Evolutionary conservation across 2,113 vertebrate genomes (phyloP).

Genomic region (Gorsachius goisagi): DNA sequence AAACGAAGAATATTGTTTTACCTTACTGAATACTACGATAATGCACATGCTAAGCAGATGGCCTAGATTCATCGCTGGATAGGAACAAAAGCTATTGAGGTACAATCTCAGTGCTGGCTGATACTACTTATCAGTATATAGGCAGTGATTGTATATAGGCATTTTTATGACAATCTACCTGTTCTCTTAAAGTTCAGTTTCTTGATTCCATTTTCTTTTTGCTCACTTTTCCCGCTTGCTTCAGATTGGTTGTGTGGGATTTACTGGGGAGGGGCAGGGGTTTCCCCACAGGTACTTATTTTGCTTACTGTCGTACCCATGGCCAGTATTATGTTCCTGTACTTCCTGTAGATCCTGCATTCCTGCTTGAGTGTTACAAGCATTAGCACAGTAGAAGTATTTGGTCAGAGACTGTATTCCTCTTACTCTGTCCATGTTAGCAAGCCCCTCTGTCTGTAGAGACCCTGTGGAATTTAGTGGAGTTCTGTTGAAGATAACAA

Average conservation of each 20-base stretch:
- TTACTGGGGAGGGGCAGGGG: not conserved
- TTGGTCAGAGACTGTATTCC: not conserved
- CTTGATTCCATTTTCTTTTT: not conserved
- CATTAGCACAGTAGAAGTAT: not conserved
- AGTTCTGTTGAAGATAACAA: not conserved
- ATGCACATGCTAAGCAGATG: not conserved
- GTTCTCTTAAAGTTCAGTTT: not conserved
- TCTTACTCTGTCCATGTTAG: not conserved
- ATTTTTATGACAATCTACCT: not conserved
- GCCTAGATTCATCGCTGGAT: not conserved
- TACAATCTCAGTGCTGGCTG: not conserved
- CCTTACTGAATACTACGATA: not conserved
- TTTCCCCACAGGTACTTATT: not conserved
- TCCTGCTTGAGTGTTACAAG: not conserved
- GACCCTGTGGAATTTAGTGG: not conserved
- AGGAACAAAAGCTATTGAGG: not conserved
- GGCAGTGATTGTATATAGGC: too few relatives aligned
- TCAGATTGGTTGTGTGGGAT: not conserved
- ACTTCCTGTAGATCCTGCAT: not conserved
- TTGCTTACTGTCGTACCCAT: accelerated
- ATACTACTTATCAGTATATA: not conserved
- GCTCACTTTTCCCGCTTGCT: not conserved
- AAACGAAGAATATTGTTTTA: not conserved
- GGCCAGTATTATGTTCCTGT: not conserved
- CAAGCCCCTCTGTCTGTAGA: not conserved